Base-by-base conservation (phyloP, 2,888 invertebrate genomes). In the Morpho helenor region DNA sequence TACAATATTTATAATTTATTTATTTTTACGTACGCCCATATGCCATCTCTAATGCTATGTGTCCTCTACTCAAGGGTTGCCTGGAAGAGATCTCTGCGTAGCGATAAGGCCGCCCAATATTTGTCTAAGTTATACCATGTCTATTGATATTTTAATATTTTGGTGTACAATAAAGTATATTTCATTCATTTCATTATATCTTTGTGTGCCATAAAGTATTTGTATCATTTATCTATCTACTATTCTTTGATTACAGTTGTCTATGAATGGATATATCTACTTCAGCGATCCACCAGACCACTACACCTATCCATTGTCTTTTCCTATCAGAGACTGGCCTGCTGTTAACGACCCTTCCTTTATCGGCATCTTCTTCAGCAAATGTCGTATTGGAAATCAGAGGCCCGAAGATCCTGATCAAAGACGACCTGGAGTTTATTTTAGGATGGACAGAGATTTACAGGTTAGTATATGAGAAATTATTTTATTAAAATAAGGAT, bases 321-420 rank as follows among this genome's bases (percentile, higher is more conserved):
- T 98, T 77, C 98, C 98, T 0, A 88, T 95, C 1, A 94, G 94
- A 68, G 96, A 97, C 69, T 98, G 97, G 96, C 97, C 98, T 0
- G 91, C 89, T 61, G 92, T 94, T 66, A 95, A 96, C 70, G 98
- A 98, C 82, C 98, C 98, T 0, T 94, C 97, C 0, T 97, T 98
- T 81, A 98, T 98, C 66, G 98, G 98, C 0, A 97, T 98, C 63
- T 98, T 96, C 91, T 96, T 95, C 86, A 96, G 96, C 79, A 96
- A 96, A 77, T 97, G 96, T 74, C 94, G 96, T 54, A 94, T 96
- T 50, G 97, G 97, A 8, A 92, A 90, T 53, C 87, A 94, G 58
- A 91, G 94, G 61, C 92, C 92, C 0, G 94, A 94, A 16, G 97
- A 97, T 68, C 82, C 93, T 3, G 96, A 97, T 77, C 93, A 93